Evolutionary conservation across 2,888 invertebrate species (phyloP), one percentile per base, ranked within the genome.

Genomic region (Hyposoter dolosus): DNA sequence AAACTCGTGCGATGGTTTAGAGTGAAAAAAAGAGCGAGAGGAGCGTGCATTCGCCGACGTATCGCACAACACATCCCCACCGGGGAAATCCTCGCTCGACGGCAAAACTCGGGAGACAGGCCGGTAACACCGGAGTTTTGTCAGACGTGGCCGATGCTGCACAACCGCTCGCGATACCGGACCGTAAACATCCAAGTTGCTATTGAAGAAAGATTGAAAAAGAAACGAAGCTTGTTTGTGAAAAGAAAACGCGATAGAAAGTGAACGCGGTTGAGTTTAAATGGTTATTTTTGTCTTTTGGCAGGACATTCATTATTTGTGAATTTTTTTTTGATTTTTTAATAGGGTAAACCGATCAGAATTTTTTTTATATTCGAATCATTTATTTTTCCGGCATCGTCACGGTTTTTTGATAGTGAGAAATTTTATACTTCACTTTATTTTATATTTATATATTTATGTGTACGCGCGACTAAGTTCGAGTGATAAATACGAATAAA

Each of bases 91-190:
- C 66, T 50, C 77, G 66, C n/a, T 53, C 2, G 81, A 68, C 68
- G 75, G 74, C 81, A 82, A 68, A 82, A 75, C 66, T 75, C 66
- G 50, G 7, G 83, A 84, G 74, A 71, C 72, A 81, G 71, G 87
- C 85, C 85, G 89, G 88, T 89, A 88, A 89, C 89, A 91, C 88
- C 89, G 90, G 90, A 89, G 76, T 76, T 85, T 88, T 87, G 80
- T 83, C 90, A 89, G 89, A 87, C 87, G 88, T 85, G 86, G 89
- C 81, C 87, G 89, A 89, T 87, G 89, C 87, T 91, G 89, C 91
- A 91, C 91, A 91, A 89, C 90, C 90, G 90, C 88, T 89, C 89
- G 91, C 90, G 90, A 89, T 88, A 90, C 85, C 91, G 89, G 74
- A 89, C 86, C 87, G 90, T 88, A 81, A 90, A 87, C 89, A 90